Evolutionary conservation across 2,888 invertebrate species (phyloP).

Genomic region (Drosophila diplacantha): DNA sequence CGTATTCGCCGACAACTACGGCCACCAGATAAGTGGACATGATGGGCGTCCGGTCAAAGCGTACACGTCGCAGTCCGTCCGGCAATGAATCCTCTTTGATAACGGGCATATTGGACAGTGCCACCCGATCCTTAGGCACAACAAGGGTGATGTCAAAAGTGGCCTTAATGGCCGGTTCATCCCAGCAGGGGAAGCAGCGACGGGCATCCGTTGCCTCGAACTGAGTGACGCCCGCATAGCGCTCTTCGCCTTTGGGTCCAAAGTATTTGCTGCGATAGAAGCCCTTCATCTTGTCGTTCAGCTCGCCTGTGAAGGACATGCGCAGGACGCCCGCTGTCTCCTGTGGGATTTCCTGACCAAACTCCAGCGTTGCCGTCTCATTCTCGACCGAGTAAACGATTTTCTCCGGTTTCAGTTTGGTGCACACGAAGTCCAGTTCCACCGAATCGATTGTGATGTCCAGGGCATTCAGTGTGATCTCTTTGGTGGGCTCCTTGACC

Average conservation of each 20-base stretch:
- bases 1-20: conserved; percentile 95
- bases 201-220: conserved; percentile 95
- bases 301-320: conserved; percentile 88
- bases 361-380: conserved; percentile 84
- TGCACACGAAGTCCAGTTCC: conserved; percentile 79
- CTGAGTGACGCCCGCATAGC: conserved; percentile 93
- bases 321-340: conserved; percentile 81
- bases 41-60: conserved; percentile 90
- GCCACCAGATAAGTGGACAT: conserved; percentile 98
- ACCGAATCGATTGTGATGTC: conserved; percentile 85
- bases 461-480: conserved; percentile 86
- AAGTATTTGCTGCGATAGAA: conserved; percentile 94
- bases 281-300: conserved; percentile 97
- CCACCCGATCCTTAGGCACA: conserved; percentile 89
- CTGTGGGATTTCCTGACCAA: conserved; percentile 80
- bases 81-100: conserved; percentile 78
- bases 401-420: conserved; percentile 68
- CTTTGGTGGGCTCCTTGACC: conserved; percentile 83
- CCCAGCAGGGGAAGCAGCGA: conserved; percentile 98
- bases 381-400: conserved; percentile 79
- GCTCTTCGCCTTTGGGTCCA: conserved; percentile 85
- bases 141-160: conserved; percentile 93
- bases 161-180: conserved; percentile 97
- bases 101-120: conserved; percentile 94
- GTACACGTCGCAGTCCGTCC: conserved; percentile 79